Base-by-base conservation (phyloP, 1,140 invertebrate genomes). In the Cataglyphis hispanica region DNA sequence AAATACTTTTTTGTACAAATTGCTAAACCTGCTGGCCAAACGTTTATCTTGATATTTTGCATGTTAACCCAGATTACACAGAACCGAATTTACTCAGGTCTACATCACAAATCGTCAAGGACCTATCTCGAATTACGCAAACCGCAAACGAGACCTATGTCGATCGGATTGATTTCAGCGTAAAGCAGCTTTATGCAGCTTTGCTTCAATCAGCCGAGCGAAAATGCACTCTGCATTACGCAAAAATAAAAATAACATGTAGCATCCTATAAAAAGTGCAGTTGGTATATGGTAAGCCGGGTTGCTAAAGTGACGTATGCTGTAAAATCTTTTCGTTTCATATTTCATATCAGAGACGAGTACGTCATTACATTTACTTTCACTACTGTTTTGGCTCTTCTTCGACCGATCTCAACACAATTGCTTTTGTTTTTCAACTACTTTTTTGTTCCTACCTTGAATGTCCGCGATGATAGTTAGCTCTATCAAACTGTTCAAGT, bases 121-220 rank as follows among this genome's bases (percentile, higher is more conserved):
- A 66, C 43, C 76, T 40, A 69, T 11, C 63, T 80, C 31, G 67
- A 83, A 83, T 72, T 63, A 72, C 66, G 34, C n/a, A 58, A 69
- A 22, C 66, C 40, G 56, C 77, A 25, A 81, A 70, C 50, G 67
- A 72, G 37, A 72, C 67, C n/a, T 40, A 11, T 83, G 69, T 70
- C 56, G 67, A 74, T 74, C 25, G 40, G 40, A 74, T 83, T 74
- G 78, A 81, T 81, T 81, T 43, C 25, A 31, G 19, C 50, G 61
- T 53, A 22, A 34, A 31, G 46, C 25, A 46, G 40, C 19, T 78
- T 25, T 37, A 69, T 27, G 64, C 25, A 13, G 46, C 46, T 13
- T 6, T 8, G 78, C 78, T 46, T 74, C 40, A 72, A 50, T 7
- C 53, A 37, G 64, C 19, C 25, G 66, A 34, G 6, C 66, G 53